Evolutionary conservation across 2,888 invertebrate genomes (phyloP).

Genomic region (Cephalotes varians): DNA sequence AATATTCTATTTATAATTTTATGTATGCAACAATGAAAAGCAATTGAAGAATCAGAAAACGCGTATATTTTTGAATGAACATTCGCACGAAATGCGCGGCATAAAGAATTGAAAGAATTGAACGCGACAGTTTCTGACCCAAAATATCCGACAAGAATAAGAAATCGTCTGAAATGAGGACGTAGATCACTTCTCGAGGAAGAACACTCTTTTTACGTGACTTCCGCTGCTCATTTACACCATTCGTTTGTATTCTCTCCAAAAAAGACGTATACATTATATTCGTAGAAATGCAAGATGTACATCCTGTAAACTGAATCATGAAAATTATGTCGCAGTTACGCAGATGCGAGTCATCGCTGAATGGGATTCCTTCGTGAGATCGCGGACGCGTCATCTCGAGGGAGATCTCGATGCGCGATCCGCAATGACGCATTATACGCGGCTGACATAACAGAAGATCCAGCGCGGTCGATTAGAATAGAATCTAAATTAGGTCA

Average conservation of each 20-base stretch:
- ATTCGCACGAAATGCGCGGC: background rate
- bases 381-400: constrained; percentile 4
- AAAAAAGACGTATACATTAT: background rate
- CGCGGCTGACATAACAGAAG: background rate
- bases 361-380: background rate
- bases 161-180: background rate
- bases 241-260: background rate
- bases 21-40: background rate
- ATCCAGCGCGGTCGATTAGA: constrained; percentile 59
- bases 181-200: background rate
- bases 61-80: background rate
- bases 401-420: background rate
- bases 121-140: background rate
- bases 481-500: constrained; percentile 69
- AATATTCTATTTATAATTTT: background rate
- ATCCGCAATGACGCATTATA: constrained; percentile 23
- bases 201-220: background rate
- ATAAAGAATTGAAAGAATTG: background rate
- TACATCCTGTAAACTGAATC: constrained; percentile 11
- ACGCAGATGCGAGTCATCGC: constrained; percentile 22
- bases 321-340: background rate
- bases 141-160: background rate
- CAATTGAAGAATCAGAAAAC: too few relatives aligned
- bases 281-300: background rate
- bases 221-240: background rate